These are phyloP conservation scores for Gnathonemus echidnorhynchus DNA, from an alignment of 2,113 vertebrate species.

Conservation along the genomic window DNA sequence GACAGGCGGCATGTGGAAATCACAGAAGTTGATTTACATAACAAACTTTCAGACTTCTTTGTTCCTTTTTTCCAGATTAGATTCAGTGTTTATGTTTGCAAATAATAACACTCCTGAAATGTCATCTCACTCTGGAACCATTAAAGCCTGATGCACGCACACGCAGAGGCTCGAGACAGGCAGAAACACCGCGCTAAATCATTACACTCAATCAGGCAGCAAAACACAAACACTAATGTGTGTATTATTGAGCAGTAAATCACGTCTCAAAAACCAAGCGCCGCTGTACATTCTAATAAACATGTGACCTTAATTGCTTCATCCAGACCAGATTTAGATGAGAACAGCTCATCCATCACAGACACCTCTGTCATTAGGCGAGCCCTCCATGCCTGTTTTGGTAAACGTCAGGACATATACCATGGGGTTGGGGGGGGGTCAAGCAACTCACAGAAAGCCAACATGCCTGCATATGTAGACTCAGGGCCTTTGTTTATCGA, in stretches of 20 bases:
- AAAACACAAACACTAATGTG: not conserved
- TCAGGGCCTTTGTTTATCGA: constrained; percentile 31
- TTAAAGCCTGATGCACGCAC: not conserved
- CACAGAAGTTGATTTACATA: not conserved
- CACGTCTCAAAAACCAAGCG: not conserved
- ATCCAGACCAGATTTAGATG: not conserved
- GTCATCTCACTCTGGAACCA: not conserved
- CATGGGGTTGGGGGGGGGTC: no score
- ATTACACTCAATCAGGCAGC: not conserved
- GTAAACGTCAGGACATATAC: not conserved
- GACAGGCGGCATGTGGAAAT: not conserved
- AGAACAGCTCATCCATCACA: not conserved
- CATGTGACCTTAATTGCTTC: not conserved
- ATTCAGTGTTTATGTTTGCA: not conserved
- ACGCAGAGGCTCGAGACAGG: not conserved
- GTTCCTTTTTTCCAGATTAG: not conserved
- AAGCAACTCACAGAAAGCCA: not conserved
- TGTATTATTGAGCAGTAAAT: not conserved
- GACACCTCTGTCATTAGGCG: not conserved
- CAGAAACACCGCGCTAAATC: not conserved
- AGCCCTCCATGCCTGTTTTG: not conserved
- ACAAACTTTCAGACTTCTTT: not conserved
- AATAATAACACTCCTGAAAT: constrained; percentile 1
- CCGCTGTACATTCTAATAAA: not conserved
- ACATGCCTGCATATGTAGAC: not conserved